A percentile compares a stretch with the other conserved stretches of the same genome.
These are phyloP conservation scores for Biston stratarius DNA, from an alignment of 2,888 invertebrate genomes.

Conservation along the genomic window DNA sequence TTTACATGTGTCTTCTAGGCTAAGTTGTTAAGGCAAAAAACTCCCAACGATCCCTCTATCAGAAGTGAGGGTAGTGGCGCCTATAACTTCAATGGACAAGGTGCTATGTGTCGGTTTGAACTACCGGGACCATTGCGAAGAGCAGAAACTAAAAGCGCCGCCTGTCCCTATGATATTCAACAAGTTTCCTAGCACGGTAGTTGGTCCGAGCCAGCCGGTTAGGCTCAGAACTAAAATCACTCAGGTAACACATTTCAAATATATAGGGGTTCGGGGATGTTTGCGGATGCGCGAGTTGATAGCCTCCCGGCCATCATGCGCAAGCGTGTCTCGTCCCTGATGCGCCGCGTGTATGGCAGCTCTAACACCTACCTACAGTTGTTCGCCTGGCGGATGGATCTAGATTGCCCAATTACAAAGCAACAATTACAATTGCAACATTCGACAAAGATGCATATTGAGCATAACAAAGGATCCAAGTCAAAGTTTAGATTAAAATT, in stretches of 20 bases:
- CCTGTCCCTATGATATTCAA: constrained; percentile 94
- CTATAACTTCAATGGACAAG: constrained; percentile 93
- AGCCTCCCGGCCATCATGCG: too few species aligned
- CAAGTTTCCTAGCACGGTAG: constrained; percentile 93
- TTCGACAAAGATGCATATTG: too few species aligned
- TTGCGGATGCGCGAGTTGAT: too few species aligned
- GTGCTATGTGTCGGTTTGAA: constrained; percentile 95
- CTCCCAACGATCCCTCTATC: constrained; percentile 66
- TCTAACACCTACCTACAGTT: too few species aligned
- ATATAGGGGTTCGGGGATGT: too few species aligned
- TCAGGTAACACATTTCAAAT: constrained; percentile 50
- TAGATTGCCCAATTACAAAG: too few species aligned
- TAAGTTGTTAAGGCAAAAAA: constrained; percentile 33
- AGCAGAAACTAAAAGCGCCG: constrained; percentile 91
- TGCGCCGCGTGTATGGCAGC: too few species aligned
- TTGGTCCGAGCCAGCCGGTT: constrained; percentile 90
- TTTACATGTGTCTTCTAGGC: neutral
- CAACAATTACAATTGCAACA: too few species aligned
- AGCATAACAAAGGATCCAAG: too few species aligned
- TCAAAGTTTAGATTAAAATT: too few species aligned
- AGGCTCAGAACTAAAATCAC: constrained; percentile 70
- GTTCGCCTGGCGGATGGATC: too few species aligned
- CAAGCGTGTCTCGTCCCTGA: too few species aligned
- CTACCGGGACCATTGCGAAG: constrained; percentile 94
- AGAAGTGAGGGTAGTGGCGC: constrained; percentile 88